Evolutionary conservation across 2,797 vertebrate species (phyloP).

Genomic region (Myotis pilosus): DNA sequence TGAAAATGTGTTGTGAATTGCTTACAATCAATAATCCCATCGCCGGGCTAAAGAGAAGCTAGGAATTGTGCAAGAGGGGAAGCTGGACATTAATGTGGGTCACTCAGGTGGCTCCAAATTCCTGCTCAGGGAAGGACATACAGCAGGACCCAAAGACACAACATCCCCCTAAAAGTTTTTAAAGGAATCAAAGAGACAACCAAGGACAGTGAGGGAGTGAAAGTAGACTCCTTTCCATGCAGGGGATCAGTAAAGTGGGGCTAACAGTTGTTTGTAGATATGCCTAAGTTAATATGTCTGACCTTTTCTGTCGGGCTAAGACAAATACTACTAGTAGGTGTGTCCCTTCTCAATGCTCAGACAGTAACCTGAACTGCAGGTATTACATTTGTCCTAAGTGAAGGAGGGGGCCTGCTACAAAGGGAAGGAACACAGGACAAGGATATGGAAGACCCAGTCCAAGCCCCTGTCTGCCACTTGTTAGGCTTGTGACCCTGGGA

Average conservation of each 20-base stretch:
- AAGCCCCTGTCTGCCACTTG: not conserved
- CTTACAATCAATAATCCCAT: constrained; percentile 66
- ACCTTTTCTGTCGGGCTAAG: not conserved
- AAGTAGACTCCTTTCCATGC: not conserved
- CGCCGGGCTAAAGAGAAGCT: not conserved
- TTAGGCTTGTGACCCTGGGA: not conserved
- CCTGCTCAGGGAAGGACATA: not conserved
- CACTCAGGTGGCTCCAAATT: constrained; percentile 15
- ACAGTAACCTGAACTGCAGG: not conserved
- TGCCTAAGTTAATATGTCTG: not conserved
- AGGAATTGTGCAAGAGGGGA: constrained; percentile 62
- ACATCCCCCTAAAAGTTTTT: not conserved
- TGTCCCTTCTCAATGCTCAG: not conserved
- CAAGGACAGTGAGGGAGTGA: not conserved
- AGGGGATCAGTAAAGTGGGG: not conserved
- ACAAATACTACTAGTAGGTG: not conserved
- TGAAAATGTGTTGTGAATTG: constrained; percentile 72
- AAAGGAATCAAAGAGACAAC: not conserved
- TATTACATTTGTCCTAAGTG: not conserved
- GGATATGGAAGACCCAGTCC: not conserved
- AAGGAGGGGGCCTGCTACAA: not conserved
- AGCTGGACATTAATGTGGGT: not conserved
- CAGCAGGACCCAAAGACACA: not conserved
- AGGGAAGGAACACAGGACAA: not conserved
- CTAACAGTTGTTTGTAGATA: not conserved